Percentiles rank a stretch among this genome's conserved stretches.
These are phyloP conservation scores for Nothura maculosa DNA, from an alignment of 2,797 vertebrate species.

Conservation along the genomic window DNA sequence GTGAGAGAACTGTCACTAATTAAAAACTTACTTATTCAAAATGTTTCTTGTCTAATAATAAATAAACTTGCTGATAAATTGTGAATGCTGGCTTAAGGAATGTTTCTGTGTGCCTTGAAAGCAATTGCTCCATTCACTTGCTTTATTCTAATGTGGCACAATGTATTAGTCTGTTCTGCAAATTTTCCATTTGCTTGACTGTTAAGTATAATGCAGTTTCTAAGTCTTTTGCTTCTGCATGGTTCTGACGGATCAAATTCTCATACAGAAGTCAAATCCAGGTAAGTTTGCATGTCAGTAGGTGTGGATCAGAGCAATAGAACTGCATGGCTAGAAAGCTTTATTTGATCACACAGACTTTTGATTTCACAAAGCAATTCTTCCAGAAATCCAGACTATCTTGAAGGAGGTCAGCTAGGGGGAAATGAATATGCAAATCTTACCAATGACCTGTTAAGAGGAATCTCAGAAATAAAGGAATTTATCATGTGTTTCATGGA, in stretches of 20 bases:
- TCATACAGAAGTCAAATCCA: constrained; percentile 16
- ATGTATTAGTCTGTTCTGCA: not conserved
- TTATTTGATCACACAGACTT: constrained; percentile 25
- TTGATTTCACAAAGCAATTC: constrained; percentile 43
- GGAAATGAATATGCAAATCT: constrained; percentile 41
- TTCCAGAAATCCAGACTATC: constrained; percentile 51
- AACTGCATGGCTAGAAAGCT: constrained; percentile 33
- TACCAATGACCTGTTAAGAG: not conserved
- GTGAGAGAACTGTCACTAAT: constrained; percentile 24
- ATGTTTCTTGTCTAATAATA: constrained; percentile 12
- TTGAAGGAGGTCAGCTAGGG: constrained; percentile 43
- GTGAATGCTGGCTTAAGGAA: not conserved
- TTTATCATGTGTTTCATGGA: constrained; percentile 5
- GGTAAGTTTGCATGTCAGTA: constrained; percentile 38
- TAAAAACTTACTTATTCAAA: not conserved
- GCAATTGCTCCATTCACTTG: not conserved
- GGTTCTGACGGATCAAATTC: constrained; percentile 51
- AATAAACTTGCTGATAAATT: not conserved
- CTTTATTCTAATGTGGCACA: not conserved
- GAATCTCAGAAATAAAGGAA: not conserved
- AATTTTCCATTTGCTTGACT: constrained; percentile 6
- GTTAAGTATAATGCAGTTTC: not conserved
- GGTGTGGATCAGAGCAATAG: constrained; percentile 38
- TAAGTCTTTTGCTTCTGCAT: not conserved
- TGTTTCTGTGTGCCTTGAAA: constrained; percentile 2